A percentile compares a stretch with the other conserved stretches of the same genome.
phyloP scores from a whole-genome alignment of 2,888 invertebrate genomes.

The Diarsia brunnea region DNA sequence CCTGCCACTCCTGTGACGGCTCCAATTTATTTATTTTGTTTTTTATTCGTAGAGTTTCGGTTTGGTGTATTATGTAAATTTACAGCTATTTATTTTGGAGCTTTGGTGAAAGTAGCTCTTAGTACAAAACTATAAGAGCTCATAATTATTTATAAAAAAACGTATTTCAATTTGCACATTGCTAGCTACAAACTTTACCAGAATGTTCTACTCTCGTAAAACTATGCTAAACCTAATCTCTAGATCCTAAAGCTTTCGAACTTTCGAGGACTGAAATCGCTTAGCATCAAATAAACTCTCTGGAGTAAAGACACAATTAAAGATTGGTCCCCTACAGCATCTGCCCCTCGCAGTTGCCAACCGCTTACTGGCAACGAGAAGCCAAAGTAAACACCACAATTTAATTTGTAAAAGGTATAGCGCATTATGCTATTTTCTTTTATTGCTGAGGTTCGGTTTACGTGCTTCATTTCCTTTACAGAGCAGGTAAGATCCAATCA shows the following conservation, averaged over 20 bases:
- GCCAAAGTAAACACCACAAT: slow-evolving; percentile 48
- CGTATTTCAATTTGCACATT: background rate
- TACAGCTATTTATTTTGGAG: slow-evolving; percentile 32
- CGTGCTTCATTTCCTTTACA: slow-evolving; percentile 62
- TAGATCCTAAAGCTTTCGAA: background rate
- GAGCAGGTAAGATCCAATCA: slow-evolving; percentile 59
- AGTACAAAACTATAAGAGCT: background rate
- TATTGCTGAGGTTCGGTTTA: slow-evolving; percentile 54
- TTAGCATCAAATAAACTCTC: slow-evolving; percentile 24
- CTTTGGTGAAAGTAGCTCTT: background rate
- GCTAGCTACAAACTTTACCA: background rate
- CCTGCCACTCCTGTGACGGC: slow-evolving; percentile 61
- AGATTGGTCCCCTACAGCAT: background rate
- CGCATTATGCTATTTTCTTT: slow-evolving; percentile 55
- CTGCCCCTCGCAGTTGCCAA: background rate
- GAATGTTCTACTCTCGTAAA: background rate
- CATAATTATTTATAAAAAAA: background rate
- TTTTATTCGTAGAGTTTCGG: slow-evolving; percentile 38
- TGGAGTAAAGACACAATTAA: slow-evolving; percentile 7
- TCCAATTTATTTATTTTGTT: slow-evolving; percentile 66
- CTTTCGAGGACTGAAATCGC: slow-evolving; percentile 20
- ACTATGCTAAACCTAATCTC: slow-evolving; percentile 7
- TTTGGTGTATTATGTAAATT: slow-evolving; percentile 41
- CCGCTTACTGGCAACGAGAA: slow-evolving; percentile 15
- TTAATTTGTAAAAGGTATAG: slow-evolving; percentile 57